Base-by-base conservation (phyloP, 2,888 invertebrate genomes). In the Pollenia amentaria region DNA sequence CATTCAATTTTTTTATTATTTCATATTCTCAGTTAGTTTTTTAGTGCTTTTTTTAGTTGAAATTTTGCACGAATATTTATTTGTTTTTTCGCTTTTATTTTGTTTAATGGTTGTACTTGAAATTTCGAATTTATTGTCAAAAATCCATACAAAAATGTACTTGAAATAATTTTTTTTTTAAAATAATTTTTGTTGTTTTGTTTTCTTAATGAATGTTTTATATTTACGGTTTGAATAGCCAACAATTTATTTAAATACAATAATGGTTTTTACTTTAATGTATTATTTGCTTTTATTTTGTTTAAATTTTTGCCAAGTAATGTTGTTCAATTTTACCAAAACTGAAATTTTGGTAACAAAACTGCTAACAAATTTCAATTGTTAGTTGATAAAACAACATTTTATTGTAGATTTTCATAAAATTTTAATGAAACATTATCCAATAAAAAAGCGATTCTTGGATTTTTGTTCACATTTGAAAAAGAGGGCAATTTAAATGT, bases 51-150 rank as follows among this genome's bases (percentile, higher is more conserved):
- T 51, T 42, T 21, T 40, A 69, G 16, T 76, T 57, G 18, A 72
- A 73, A 73, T 48, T 81, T 77, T 83, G 83, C 83, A 83, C 76
- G 83, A 83, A 46, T 72, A 53, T 55, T 67, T 48, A 51, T 48
- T 51, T 75, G 60, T 48, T 60, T 48, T 16, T 21, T 65, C 55
- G 53, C n/a, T 72, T 55, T 67, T 29, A 12, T 55, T 51, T 62
- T 83, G 44, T 64, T 40, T 48, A 57, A 72, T 21, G 75, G 64
- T 42, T 87, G 87, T 87, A 87, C 84, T 87, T 87, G 87, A 87
- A 87, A 87, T 72, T 83, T 67, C 76, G 76, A 77, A 80, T 77
- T 87, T 84, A 80, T 87, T 87, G 84, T 84, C 84, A 84, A 87
- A 87, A 87, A 73, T 65, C 57, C 48, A 53, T 44, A 73, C n/a